A percentile compares a stretch with the other conserved stretches of the same genome.
phyloP scores from a whole-genome alignment of 2,113 vertebrate species.

The Microtus pennsylvanicus region DNA sequence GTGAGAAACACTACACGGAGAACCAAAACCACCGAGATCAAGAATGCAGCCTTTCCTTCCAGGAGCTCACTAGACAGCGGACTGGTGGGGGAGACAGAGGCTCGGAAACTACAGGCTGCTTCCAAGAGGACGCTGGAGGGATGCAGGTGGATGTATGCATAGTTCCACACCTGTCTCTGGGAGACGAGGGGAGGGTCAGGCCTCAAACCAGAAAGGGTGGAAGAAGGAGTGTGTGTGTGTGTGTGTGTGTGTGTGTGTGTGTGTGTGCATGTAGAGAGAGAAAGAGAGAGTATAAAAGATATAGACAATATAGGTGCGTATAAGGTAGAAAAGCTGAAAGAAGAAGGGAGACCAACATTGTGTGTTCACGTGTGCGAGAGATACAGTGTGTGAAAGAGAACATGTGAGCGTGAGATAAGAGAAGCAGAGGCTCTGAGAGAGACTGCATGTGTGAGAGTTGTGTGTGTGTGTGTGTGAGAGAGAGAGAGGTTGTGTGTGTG shows the following conservation, averaged over 20 bases:
- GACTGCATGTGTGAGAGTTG: neutral
- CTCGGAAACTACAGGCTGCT: neutral
- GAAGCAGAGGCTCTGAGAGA: too few species aligned
- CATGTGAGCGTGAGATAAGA: too few species aligned
- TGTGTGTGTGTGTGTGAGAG: too few species aligned
- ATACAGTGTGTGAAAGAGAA: too few species aligned
- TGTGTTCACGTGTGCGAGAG: neutral
- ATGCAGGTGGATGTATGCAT: neutral
- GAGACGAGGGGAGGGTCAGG: neutral
- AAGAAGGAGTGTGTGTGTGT: neutral
- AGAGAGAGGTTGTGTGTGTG: neutral
- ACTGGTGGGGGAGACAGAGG: slow-evolving; percentile 63
- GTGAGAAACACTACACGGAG: neutral
- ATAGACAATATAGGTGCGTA: too few species aligned
- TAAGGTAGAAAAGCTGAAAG: neutral
- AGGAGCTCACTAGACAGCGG: neutral
- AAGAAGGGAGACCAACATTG: neutral
- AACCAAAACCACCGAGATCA: neutral
- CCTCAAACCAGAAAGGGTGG: neutral
- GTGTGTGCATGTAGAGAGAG: neutral
- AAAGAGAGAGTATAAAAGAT: neutral
- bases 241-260: too few species aligned
- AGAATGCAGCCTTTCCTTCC: slow-evolving; percentile 29
- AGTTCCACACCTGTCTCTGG: neutral
- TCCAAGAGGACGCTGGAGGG: neutral